Percentiles rank a stretch among this genome's conserved stretches.
Conservation (phyloP, 1,140 invertebrate species). For the Ceratina calcarata region DNA sequence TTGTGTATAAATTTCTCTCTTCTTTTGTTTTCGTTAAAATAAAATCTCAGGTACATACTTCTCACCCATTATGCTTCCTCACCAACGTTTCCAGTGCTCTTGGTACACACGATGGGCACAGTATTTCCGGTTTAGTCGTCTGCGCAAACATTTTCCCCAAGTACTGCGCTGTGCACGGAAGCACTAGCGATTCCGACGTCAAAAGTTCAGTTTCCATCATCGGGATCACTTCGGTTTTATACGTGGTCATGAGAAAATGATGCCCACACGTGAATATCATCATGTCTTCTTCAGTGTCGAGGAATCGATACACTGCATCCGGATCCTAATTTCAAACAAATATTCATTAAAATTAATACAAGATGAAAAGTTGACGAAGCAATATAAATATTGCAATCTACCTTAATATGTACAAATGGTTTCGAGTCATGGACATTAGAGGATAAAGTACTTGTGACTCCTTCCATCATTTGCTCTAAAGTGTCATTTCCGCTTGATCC, state of each 20-base stretch:
- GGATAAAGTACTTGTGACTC: conserved; percentile 74
- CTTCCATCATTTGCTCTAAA: conserved; percentile 77
- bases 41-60: conserved; percentile 53
- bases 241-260: conserved; percentile 74
- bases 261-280: conserved; percentile 80
- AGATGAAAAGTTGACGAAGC: background rate
- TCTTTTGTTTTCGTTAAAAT: conserved; percentile 21
- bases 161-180: conserved; percentile 75
- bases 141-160: conserved; percentile 70
- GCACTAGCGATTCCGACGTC: conserved; percentile 67
- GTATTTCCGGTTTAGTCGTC: conserved; percentile 71
- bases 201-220: conserved; percentile 77
- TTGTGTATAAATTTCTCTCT: conserved; percentile 13
- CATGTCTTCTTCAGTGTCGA: conserved; percentile 72
- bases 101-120: conserved; percentile 76
- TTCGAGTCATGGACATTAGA: conserved; percentile 71
- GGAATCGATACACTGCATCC: conserved; percentile 71
- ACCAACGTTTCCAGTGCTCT: conserved; percentile 68
- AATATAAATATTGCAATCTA: conserved; percentile 47
- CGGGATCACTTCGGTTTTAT: conserved; percentile 73
- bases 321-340: conserved; percentile 66
- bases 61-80: conserved; percentile 59
- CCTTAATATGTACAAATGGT: conserved; percentile 78
- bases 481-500: conserved; percentile 73
- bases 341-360: too few species aligned